Evolutionary conservation across 2,113 vertebrate species (phyloP).

Genomic region (Dasyprocta punctata): DNA sequence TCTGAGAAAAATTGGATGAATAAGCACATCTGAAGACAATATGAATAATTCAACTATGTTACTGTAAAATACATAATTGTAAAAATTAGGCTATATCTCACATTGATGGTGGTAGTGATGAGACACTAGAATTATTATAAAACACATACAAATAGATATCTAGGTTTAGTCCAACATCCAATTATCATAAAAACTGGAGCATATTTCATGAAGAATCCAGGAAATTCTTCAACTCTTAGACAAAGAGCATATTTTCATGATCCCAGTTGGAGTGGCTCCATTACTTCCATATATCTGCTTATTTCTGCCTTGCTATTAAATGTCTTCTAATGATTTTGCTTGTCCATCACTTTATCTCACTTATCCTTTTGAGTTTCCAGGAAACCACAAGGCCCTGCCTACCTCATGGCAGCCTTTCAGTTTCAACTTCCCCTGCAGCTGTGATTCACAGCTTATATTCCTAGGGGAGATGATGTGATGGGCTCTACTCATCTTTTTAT

Average conservation of each 20-base stretch:
- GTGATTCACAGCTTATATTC: not conserved
- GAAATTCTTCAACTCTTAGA: not conserved
- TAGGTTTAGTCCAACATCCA: not conserved
- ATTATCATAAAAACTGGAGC: not conserved
- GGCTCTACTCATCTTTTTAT: not conserved
- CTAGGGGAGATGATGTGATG: too few species aligned
- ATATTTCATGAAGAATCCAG: not conserved
- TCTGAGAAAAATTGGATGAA: not conserved
- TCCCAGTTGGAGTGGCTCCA: too few species aligned
- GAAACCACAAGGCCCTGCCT: not conserved
- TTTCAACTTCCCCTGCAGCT: not conserved
- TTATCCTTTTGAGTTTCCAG: not conserved
- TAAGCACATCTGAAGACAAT: not conserved
- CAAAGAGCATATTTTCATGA: too few species aligned
- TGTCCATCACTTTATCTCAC: not conserved
- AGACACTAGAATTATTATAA: not conserved
- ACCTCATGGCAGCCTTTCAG: not conserved
- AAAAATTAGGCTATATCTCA: not conserved
- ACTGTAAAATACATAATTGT: not conserved
- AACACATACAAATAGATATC: not conserved
- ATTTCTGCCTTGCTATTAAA: not conserved
- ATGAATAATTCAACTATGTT: not conserved
- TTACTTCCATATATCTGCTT: not conserved
- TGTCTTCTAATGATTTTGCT: not conserved
- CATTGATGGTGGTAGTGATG: not conserved